Evolutionary conservation across 2,797 vertebrate genomes (phyloP).

Genomic region (Lycodopsis pacificus): DNA sequence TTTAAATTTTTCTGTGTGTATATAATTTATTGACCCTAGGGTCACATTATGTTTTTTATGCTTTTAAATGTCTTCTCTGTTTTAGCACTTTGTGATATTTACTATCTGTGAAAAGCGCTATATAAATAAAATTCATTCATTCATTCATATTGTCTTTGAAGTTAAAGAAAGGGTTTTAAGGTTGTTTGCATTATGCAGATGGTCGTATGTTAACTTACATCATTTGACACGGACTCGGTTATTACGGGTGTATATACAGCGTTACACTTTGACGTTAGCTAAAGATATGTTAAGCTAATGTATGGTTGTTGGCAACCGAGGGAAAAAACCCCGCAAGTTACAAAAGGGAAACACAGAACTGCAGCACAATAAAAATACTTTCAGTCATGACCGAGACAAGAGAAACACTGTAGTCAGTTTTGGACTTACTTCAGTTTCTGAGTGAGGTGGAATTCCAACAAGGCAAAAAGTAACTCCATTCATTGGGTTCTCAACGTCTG

Average conservation of each 20-base stretch:
- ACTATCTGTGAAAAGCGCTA: too few species aligned
- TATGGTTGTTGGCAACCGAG: too few species aligned
- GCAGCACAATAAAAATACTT: background rate
- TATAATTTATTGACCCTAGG: too few species aligned
- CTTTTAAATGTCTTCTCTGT: too few species aligned
- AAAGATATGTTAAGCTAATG: background rate
- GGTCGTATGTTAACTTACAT: background rate
- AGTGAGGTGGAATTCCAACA: constrained; percentile 92
- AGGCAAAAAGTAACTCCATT: constrained; percentile 97
- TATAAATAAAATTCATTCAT: too few species aligned
- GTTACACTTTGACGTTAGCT: background rate
- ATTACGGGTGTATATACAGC: background rate
- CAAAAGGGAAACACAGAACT: background rate
- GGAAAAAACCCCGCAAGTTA: background rate
- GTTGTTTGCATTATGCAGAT: background rate
- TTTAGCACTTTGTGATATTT: too few species aligned
- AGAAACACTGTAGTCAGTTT: background rate
- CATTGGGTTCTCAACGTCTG: constrained; percentile 81
- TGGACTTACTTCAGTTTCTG: constrained; percentile 84
- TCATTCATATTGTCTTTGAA: background rate
- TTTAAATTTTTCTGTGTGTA: too few species aligned
- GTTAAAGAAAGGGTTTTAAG: background rate
- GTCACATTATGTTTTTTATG: too few species aligned
- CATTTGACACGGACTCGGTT: background rate
- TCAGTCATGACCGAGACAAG: background rate